Base-by-base conservation (phyloP, 2,888 invertebrate genomes). In the Phlogophora meticulosa region DNA sequence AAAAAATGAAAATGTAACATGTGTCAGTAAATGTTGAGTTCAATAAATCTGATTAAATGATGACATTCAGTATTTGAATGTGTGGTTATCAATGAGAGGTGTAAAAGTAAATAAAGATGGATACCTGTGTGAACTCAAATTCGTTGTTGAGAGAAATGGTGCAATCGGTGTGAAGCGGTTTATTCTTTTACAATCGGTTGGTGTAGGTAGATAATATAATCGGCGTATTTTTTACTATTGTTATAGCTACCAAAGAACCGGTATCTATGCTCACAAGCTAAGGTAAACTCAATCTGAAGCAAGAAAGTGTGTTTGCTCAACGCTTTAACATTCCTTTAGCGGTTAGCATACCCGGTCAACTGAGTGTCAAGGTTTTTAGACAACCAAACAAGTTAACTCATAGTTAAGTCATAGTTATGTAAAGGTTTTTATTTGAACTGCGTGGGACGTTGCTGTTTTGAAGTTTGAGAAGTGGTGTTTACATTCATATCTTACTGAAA, bases 341-440 rank as follows among this genome's bases (percentile, higher is more conserved):
- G 20, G 28, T 43, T 40, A 13, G 17, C 28, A 52, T 46, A 61
- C 38, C 45, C 60, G 77, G 77, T 64, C 80, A 76, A 24, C 4
- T 20, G 28, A 46, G 46, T 80, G 76, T 76, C 76, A 76, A 76
- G 76, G 76, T 76, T 80, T 49, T 55, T 24, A 46, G 48, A 43
- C 65, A 66, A 46, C 24, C 17, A 13, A 13, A 62, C 22, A 28
- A 40, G 56, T 51, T 49, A 78, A 58, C 28, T 62, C 56, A 43
- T 36, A 53, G 74, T 65, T 68, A 53, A 46, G 65, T 57, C 66
- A 57, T 57, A 38, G 43, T 78, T 74, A 74, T 53, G 67, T 74
- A 65, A 74, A 58, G 66, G 36, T 13, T 42, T 42, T 58, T 78
- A 38, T 78, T 56, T 78, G 59, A 40, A 36, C 34, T 34, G 55